Percentiles rank a stretch among this genome's conserved stretches.
Evolutionary conservation across 2,888 invertebrate species (phyloP).

Genomic region (Scaptomyza cyrtandrae): DNA sequence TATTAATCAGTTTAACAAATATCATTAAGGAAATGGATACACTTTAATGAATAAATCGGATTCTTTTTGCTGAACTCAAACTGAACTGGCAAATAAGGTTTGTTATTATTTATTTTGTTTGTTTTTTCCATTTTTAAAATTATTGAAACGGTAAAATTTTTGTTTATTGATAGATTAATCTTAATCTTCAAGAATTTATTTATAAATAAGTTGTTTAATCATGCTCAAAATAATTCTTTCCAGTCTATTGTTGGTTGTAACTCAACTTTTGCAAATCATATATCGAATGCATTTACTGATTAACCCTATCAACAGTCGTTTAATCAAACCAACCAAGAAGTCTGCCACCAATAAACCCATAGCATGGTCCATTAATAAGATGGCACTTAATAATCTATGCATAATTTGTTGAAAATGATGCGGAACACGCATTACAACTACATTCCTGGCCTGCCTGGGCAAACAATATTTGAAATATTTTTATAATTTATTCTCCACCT

Average conservation of each 20-base stretch:
- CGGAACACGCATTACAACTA: slow-evolving; percentile 56
- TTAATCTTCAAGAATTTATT: not conserved
- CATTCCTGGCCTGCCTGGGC: slow-evolving; percentile 69
- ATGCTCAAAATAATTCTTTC: not conserved
- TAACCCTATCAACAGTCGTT: slow-evolving; percentile 48
- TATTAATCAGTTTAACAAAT: no score
- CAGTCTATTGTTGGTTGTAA: not conserved
- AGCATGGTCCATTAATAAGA: slow-evolving; percentile 58
- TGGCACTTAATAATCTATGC: slow-evolving; percentile 59
- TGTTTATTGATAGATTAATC: not conserved
- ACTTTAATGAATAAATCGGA: not conserved
- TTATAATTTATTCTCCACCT: slow-evolving; percentile 74
- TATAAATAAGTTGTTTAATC: not conserved
- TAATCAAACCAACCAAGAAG: slow-evolving; percentile 32
- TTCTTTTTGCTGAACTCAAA: not conserved
- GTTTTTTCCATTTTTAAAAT: not conserved
- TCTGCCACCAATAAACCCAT: slow-evolving; percentile 15
- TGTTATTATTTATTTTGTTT: no score
- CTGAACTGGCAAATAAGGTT: not conserved
- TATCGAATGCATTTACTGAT: slow-evolving; percentile 10
- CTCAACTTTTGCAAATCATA: slow-evolving; percentile 8
- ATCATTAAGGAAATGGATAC: no score
- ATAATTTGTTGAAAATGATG: slow-evolving; percentile 71
- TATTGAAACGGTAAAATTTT: not conserved
- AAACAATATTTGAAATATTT: slow-evolving; percentile 69